Conservation (phyloP, 2,797 vertebrate genomes). For the Calcarius lapponicus region DNA sequence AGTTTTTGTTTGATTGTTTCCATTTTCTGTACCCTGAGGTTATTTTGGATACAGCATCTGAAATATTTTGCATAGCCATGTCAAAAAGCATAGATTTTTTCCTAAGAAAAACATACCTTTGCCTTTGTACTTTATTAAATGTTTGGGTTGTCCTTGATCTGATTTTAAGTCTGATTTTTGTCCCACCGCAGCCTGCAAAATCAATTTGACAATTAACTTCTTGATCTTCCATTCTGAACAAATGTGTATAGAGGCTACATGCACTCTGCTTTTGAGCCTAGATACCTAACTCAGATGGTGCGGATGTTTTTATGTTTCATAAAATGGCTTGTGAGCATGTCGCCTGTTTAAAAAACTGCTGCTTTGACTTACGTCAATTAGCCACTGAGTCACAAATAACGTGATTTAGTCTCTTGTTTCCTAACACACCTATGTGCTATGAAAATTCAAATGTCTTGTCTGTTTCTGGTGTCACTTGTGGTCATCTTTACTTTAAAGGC, state of each 20-base stretch:
- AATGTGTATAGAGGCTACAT: neutral
- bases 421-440: neutral
- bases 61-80: neutral
- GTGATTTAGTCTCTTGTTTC: neutral
- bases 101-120: neutral
- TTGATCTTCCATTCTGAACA: neutral
- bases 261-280: neutral
- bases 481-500: neutral
- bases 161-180: neutral
- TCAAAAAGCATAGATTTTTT: neutral
- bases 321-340: neutral
- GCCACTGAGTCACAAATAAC: neutral
- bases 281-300: neutral
- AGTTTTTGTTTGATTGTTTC: neutral
- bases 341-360: neutral
- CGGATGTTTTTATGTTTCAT: neutral
- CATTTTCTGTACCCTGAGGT: neutral
- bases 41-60: neutral
- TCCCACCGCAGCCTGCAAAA: neutral
- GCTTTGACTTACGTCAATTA: neutral
- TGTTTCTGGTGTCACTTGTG: neutral
- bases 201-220: neutral
- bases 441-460: neutral
- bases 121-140: neutral
- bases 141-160: neutral